These are phyloP conservation scores for Arremon aurantiirostris DNA, from an alignment of 2,797 vertebrate species.

Conservation along the genomic window DNA sequence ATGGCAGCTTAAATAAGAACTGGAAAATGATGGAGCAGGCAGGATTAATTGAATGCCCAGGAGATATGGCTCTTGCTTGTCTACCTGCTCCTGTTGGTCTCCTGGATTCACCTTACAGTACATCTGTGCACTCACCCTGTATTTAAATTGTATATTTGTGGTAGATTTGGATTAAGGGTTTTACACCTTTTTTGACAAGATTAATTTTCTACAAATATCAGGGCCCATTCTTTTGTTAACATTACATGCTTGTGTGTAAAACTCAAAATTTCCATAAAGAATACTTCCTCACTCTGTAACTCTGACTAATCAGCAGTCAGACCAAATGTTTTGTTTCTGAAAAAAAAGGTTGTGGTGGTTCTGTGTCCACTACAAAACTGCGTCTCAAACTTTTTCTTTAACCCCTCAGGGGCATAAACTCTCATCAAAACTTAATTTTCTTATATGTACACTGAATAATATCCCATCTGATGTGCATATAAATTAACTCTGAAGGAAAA, in stretches of 20 bases:
- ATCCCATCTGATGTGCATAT: not conserved
- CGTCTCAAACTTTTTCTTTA: not conserved
- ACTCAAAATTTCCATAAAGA: slow-evolving; percentile 43
- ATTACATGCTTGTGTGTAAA: slow-evolving; percentile 19
- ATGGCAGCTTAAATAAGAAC: slow-evolving; percentile 44
- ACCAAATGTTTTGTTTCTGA: not conserved
- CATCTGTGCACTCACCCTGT: not conserved
- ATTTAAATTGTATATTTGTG: not conserved
- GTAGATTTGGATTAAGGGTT: not conserved
- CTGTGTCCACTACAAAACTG: not conserved
- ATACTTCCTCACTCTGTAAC: not conserved
- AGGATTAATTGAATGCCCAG: slow-evolving; percentile 28
- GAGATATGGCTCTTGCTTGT: not conserved
- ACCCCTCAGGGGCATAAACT: not conserved
- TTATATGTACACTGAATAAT: not conserved
- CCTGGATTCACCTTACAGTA: not conserved
- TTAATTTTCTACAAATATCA: not conserved
- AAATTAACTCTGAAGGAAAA: not conserved
- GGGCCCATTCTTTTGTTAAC: slow-evolving; percentile 6
- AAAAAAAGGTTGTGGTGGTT: not conserved
- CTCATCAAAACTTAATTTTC: not conserved
- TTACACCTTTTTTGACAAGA: not conserved
- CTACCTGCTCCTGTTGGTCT: not conserved
- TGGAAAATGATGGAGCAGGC: slow-evolving; percentile 22
- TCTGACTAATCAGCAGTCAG: slow-evolving; percentile 18